Base-by-base conservation (phyloP, 2,797 vertebrate genomes). In the Balearica regulorum region DNA sequence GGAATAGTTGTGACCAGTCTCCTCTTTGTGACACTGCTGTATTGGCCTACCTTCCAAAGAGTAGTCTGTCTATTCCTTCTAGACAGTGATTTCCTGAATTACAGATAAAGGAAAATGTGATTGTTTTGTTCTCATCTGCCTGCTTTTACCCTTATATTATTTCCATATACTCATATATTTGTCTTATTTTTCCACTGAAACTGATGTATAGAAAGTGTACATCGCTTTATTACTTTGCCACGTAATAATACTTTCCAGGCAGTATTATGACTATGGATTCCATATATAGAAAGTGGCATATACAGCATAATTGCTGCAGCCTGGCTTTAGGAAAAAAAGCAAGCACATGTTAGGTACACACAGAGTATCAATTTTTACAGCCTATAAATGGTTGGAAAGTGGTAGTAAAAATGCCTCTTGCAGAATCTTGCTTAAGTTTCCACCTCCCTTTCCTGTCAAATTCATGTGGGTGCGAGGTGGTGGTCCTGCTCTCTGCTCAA, bases 281-380 rank as follows among this genome's bases (percentile, higher is more conserved):
- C 17, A 16, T 65, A 24, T 69, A 25, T 55, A 69, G 54, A 37
- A 81, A 46, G 53, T 68, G 58, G 14, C 24, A 49, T 57, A 31
- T 83, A 43, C 43, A 84, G 53, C 41, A 53, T 68, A 18, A 37
- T 64, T 91, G 89, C 25, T 82, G 44, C 87, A 72, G 78, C 20
- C 17, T 58, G 31, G n/a, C 49, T 82, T 79, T 24, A 64, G 43
- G 31, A 48, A 58, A 83, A 37, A 79, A 83, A 82, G 16, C 37
- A 87, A 15, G 24, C 35, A 3, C 2, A 1, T 5, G 3, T 7
- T 51, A 48, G 2, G 26, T 10, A 46, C 5, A 18, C 10, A 37
- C 19, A 29, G 9, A 54, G 25, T 53, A 53, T 53, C 3, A 44
- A 2, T 80, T 46, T 71, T 90, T 48, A 21, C 14, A 44, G 25